Conservation (phyloP, 2,888 invertebrate genomes). For the Nycteola revayana region DNA sequence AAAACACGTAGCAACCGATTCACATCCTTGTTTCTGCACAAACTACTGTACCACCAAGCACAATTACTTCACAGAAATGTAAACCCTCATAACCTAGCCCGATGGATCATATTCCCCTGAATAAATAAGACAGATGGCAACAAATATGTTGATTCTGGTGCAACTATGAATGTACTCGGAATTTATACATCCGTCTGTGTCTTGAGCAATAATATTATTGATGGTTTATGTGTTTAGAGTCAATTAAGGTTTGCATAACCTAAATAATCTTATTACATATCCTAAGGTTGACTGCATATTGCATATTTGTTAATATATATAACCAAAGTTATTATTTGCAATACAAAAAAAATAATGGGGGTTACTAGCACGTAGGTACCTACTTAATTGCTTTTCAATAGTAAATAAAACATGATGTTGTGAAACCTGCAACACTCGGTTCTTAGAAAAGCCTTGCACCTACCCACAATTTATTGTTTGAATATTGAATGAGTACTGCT, state of each 20-base stretch:
- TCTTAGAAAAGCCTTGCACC: too few species aligned
- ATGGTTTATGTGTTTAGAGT: slow-evolving; percentile 12
- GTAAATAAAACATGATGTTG: too few species aligned
- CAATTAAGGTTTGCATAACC: slow-evolving; percentile 8
- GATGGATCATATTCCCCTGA: slow-evolving; percentile 23
- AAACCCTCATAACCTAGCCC: slow-evolving; percentile 5
- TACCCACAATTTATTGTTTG: too few species aligned
- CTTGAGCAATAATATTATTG: slow-evolving; percentile 30
- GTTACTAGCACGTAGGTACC: too few species aligned
- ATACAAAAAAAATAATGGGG: too few species aligned
- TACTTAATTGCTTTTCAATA: too few species aligned
- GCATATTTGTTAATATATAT: too few species aligned
- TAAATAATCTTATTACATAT: too few species aligned
- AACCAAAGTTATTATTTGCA: too few species aligned
- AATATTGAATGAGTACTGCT: too few species aligned
- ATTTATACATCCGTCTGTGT: slow-evolving; percentile 39
- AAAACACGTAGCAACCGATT: slow-evolving; percentile 41
- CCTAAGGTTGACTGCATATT: too few species aligned
- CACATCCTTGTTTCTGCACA: slow-evolving; percentile 54
- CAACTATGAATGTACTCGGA: slow-evolving; percentile 17
- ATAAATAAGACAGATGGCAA: slow-evolving; percentile 8
- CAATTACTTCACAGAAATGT: slow-evolving; percentile 13
- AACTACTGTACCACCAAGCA: slow-evolving; percentile 17
- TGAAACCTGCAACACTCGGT: too few species aligned
- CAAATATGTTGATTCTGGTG: slow-evolving; percentile 15